Conservation (phyloP, 2,113 vertebrate species). For the Gyps fulvus region DNA sequence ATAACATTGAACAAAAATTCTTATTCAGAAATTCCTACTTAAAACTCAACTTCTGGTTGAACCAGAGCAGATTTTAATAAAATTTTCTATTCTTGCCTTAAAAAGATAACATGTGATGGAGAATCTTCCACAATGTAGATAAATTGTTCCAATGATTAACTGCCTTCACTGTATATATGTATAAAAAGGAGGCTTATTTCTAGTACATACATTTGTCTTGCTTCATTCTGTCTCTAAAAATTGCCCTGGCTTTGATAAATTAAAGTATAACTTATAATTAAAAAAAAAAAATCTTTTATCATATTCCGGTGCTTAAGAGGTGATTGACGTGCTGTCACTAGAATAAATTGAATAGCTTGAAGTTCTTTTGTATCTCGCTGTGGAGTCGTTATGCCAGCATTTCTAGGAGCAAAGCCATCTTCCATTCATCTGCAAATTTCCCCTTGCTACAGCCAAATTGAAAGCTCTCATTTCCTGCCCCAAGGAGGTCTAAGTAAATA, state of each 20-base stretch:
- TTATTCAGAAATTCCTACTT: not conserved
- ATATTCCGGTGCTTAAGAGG: not conserved
- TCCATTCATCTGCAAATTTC: constrained; percentile 42
- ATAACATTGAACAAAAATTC: not conserved
- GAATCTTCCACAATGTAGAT: constrained; percentile 34
- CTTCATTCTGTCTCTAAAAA: constrained; percentile 47
- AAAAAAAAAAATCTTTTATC: not conserved
- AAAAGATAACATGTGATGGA: constrained; percentile 51
- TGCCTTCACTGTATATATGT: constrained; percentile 26
- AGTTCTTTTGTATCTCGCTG: not conserved
- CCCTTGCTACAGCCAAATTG: not conserved
- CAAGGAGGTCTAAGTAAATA: not conserved
- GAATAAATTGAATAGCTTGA: constrained; percentile 44
- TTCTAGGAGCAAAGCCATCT: constrained; percentile 53
- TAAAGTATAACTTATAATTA: constrained; percentile 43
- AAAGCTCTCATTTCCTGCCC: constrained; percentile 16
- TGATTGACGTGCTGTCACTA: constrained; percentile 1
- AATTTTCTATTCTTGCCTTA: constrained; percentile 26
- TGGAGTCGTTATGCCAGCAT: not conserved
- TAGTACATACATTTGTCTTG: constrained; percentile 47
- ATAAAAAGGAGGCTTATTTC: constrained; percentile 50
- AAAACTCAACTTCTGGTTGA: constrained; percentile 33
- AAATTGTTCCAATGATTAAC: constrained; percentile 54
- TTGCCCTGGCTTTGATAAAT: constrained; percentile 34
- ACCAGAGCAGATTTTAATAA: constrained; percentile 25